Conservation (phyloP, 2,888 invertebrate species). For the Philhelius pedissequus region DNA sequence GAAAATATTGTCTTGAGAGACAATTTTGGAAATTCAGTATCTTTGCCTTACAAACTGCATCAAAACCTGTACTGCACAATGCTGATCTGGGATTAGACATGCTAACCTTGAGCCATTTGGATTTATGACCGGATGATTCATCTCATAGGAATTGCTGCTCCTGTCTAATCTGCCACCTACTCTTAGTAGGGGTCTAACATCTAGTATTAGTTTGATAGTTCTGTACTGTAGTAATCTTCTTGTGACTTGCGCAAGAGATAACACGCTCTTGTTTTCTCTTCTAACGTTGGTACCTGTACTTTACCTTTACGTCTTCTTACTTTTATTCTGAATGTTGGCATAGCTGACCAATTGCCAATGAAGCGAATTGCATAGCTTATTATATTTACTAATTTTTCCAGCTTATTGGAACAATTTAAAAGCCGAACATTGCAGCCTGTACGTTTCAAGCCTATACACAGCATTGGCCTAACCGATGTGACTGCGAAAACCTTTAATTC, state of each 20-base stretch:
- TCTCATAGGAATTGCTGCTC: background rate
- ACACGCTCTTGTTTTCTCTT: background rate
- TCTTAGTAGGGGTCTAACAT: background rate
- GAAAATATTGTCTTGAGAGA: no score
- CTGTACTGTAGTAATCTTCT: background rate
- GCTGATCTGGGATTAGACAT: conserved; percentile 24
- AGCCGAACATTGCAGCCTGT: no score
- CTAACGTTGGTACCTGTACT: no score
- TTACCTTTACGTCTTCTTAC: background rate
- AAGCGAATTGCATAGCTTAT: background rate
- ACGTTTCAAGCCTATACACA: no score
- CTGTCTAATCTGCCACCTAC: background rate
- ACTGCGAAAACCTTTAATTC: no score
- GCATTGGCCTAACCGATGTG: no score
- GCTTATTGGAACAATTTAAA: no score
- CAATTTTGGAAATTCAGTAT: no score
- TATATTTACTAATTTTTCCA: background rate
- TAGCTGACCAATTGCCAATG: background rate
- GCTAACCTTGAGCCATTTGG: conserved; percentile 54
- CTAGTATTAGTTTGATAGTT: no score
- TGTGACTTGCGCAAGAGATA: background rate
- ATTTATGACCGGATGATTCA: conserved; percentile 68
- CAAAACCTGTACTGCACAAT: conserved; percentile 22
- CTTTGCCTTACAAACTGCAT: no score
- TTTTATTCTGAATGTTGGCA: conserved; percentile 1